Evolutionary conservation across 2,888 invertebrate species (phyloP), one percentile per base, ranked within the genome.

Genomic region (Atethmia centrago): DNA sequence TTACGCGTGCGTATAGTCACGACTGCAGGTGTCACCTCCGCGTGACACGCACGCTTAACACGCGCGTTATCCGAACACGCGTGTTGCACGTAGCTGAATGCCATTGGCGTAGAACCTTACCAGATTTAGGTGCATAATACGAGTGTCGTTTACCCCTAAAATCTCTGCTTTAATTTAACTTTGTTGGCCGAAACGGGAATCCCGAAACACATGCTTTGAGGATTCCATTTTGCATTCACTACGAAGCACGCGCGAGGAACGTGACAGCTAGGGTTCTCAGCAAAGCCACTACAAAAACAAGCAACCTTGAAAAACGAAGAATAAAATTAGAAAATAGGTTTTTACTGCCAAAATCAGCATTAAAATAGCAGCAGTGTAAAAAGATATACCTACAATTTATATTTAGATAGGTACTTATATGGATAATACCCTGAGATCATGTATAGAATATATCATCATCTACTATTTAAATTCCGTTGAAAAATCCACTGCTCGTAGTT

Each of bases 401-500:
- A 28, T 9, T 16, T 47, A 31, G 14, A 16, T 45, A 31, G 10
- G 14, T 47, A 63, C 9, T 8, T 36, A 53, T 25, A 16, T 56
- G 28, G 28, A 28, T 55, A 16, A 16, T 16, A 28, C 28, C 28
- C 28, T 16, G 55, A 31, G 19, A 56, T 28, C 19, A 28, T 14
- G n/a, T 40, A 62, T n/a, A 73, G 67, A 74, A 53, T 7, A 63
- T 40, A 14, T 53, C 58, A 12, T n/a, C n/a, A n/a, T n/a, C n/a
- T n/a, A n/a, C 28, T 47, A 42, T 63, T 59, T 61, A n/a, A 62
- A 62, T 61, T 47, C 59, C 10, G 8, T 45, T 45, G 64, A 65
- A 51, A 80, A 68, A 74, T 65, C 64, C 25, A 68, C 31, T 55
- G 47, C 53, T 59, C 5, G 51, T 74, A 66, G 49, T 74, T 80